Base-by-base conservation (phyloP, 2,797 vertebrate species). In the Ceryle rudis region DNA sequence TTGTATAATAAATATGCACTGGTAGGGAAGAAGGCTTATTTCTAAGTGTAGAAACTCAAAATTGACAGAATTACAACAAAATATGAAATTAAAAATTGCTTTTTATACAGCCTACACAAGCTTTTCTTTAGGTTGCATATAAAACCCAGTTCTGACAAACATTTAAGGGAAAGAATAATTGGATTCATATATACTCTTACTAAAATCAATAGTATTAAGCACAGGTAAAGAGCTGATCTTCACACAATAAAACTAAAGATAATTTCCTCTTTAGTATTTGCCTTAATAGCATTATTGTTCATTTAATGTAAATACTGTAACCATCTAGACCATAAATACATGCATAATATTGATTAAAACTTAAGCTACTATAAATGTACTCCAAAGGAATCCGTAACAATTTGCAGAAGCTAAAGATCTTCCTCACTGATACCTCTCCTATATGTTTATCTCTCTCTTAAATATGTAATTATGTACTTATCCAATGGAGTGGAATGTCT, bases 271-370 rank as follows among this genome's bases (percentile, higher is more conserved):
- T 86, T 66, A 92, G n/a, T 47, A 81, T 58, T 86, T 84, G 23
- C 35, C 22, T 90, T 92, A 89, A 84, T 81, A 58, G n/a, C 55
- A 81, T 70, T 94, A 66, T 81, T 86, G 35, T 46, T 96, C 55
- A 81, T 86, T 81, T 89, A 83, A 89, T 29, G 33, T 62, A 92
- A 94, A 89, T 19, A 92, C 42, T 74, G 80, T 57, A 81, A 81
- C 17, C 49, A 17, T 58, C 54, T 85, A 70, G 31, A 62, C 58
- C 58, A 90, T 62, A 97, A 91, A 86, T 55, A 91, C 33, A 61
- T 47, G 42, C 19, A 81, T n/a, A 91, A 86, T 87, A 95, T 93
- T 79, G 91, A 96, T 90, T 96, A 94, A 89, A 94, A 85, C 46
- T 78, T 92, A 89, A 92, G 26, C 25, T 41, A 58, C 81, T 66